Evolutionary conservation across 2,113 vertebrate genomes (phyloP).

Genomic region (Petaurus breviceps): DNA sequence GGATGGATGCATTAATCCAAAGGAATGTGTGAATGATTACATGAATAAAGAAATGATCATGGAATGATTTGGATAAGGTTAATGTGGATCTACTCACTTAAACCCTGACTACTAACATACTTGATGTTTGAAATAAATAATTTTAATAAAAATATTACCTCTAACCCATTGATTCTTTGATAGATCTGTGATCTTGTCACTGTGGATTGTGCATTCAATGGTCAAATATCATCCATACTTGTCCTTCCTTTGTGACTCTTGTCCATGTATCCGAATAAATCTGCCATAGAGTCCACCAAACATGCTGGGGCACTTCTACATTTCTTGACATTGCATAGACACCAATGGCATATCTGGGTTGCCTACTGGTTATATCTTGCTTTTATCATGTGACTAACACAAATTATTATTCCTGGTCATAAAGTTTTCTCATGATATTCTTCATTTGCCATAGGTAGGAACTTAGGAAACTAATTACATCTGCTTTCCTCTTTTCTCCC

Average conservation of each 20-base stretch:
- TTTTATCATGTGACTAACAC: not conserved
- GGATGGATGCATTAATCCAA: not conserved
- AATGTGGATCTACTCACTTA: not conserved
- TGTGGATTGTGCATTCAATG: not conserved
- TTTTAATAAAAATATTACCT: not conserved
- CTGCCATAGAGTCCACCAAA: not conserved
- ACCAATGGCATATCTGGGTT: not conserved
- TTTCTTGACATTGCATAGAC: not conserved
- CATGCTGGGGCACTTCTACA: not conserved
- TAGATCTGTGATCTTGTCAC: not conserved
- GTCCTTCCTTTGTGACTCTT: not conserved
- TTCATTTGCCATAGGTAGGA: not conserved
- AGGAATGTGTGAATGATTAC: not conserved
- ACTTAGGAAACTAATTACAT: not conserved
- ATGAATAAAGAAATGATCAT: not conserved
- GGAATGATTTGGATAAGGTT: not conserved
- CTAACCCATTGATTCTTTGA: not conserved
- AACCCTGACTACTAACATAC: not conserved
- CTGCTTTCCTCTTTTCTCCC: not conserved
- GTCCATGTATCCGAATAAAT: not conserved
- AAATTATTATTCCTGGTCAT: not conserved
- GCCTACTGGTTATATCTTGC: not conserved
- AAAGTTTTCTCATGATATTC: not conserved
- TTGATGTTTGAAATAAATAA: not conserved
- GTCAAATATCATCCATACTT: not conserved